Base-by-base conservation (phyloP, 2,113 vertebrate genomes). In the Sinocyclocheilus grahami region DNA sequence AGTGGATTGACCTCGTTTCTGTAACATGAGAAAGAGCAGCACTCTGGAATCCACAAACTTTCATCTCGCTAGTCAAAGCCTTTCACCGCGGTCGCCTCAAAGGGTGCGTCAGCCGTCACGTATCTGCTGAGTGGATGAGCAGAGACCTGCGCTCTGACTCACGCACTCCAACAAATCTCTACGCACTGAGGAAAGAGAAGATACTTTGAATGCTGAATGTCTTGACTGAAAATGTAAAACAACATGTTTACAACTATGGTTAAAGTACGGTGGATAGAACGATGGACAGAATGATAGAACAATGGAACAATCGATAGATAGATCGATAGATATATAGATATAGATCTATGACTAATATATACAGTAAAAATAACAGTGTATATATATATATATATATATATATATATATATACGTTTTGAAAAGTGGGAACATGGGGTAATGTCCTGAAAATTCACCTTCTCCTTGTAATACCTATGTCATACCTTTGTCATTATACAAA, bases 1-100 rank as follows among this genome's bases (percentile, higher is more conserved):
- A 96, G 93, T 93, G 94, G 93, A 91, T 94, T 95, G 95, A 96
- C 94, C 94, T 93, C 87, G 33, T 87, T 91, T 94, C 92, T 92
- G 95, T 94, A 96, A 96, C 90, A 53, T n/a, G 94, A 96, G 91
- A 91, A 78, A 0, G 30, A 77, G 92, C 92, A 92, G 90, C 89
- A 63, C 87, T 88, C 80, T 89, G 94, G 95, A 95, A 95, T 95
- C 94, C 92, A 75, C 92, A 92, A 93, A 95, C 94, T 94, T 95
- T 95, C 92, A 93, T 92, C 94, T 93, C 88, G 7, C 78, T 88
- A 94, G 92, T 94, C 93, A 92, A 94, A 93, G 93, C 89, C 92
- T 94, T 95, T 95, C 93, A 93, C 90, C 91, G 78, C 92, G 89
- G 93, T 80, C 53, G 87, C 86, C 90, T 91, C 90, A 22, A 87